A percentile compares a stretch with the other conserved stretches of the same genome.
Evolutionary conservation across 2,888 invertebrate species (phyloP).

Genomic region (Agrochola litura): DNA sequence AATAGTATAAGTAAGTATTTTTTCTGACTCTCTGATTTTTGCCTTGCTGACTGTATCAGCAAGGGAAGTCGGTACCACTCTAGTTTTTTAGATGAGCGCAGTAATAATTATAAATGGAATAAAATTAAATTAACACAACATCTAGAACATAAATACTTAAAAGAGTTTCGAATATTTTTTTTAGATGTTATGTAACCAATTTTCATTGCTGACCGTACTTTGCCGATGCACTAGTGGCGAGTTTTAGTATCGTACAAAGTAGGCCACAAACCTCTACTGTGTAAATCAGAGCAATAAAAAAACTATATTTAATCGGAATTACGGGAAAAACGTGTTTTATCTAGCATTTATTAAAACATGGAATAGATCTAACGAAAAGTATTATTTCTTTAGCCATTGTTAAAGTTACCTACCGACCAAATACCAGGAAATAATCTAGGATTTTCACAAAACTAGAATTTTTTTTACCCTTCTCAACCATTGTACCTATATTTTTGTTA

Average conservation of each 20-base stretch:
- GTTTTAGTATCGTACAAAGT: not conserved
- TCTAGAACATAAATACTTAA: not conserved
- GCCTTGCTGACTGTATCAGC: not conserved
- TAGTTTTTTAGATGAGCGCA: not conserved
- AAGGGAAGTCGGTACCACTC: not conserved
- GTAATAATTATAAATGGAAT: not conserved
- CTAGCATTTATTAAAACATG: conserved; percentile 23
- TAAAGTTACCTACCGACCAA: not conserved
- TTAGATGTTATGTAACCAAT: not conserved
- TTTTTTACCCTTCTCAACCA: not conserved
- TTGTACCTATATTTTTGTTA: conserved; percentile 53
- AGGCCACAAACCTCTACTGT: not conserved
- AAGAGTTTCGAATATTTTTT: not conserved
- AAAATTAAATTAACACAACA: not conserved
- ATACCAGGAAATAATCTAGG: not conserved
- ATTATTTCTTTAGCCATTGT: conserved; percentile 22
- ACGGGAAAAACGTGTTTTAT: not conserved
- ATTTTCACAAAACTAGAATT: not conserved
- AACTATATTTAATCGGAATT: not conserved
- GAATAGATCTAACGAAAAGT: conserved; percentile 1
- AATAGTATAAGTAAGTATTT: conserved; percentile 7
- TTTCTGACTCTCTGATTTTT: no score
- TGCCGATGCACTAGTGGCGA: no score
- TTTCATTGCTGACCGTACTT: conserved; percentile 5
- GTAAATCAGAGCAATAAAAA: not conserved